Base-by-base conservation (phyloP, 2,888 invertebrate genomes). In the Digitonthophagus gazella region DNA sequence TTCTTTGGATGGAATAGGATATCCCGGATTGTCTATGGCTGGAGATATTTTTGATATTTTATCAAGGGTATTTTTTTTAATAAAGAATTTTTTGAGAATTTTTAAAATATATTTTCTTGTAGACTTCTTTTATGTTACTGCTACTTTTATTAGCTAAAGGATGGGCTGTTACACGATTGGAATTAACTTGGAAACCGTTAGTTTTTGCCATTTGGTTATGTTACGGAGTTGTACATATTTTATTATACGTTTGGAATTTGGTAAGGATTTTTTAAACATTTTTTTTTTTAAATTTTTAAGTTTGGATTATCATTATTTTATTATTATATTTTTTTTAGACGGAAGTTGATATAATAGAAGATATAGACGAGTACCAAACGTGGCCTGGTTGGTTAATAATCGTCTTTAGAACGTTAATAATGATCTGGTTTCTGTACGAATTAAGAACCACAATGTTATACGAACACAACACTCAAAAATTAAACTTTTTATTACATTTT, bases 351-450 rank as follows among this genome's bases (percentile, higher is more conserved):
- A 94, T 96, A 65, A 93, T 97, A 75, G 96, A 96, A 81, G 97
- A 98, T 80, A 93, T 96, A 67, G 97, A 97, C 79, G 96, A 98
- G 80, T 98, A 97, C 84, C 96, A 97, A 83, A 97, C 97, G 0
- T 96, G 96, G 95, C 97, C 98, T 0, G 98, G 98, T 3, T 96
- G 96, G 92, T 87, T 97, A 72, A 95, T 97, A 72, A 87, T 98
- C 0, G 89, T 92, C 20, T 90, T 98, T 74, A 87, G 96, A 61
- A 89, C 94, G 64, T 84, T 91, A 64, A 93, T 96, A 76, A 96
- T 95, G 91, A 84, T 91, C 65, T 96, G 96, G 96, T 96, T 96
- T 82, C 86, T 96, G 22, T 86, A 91, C 67, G 91, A 91, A 78
- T 80, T 89, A 79, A 86, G 93, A 56, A 89, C 88, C 71, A 93